phyloP scores from a whole-genome alignment of 1,140 invertebrate species.

The Dinothrombium tinctorium region DNA sequence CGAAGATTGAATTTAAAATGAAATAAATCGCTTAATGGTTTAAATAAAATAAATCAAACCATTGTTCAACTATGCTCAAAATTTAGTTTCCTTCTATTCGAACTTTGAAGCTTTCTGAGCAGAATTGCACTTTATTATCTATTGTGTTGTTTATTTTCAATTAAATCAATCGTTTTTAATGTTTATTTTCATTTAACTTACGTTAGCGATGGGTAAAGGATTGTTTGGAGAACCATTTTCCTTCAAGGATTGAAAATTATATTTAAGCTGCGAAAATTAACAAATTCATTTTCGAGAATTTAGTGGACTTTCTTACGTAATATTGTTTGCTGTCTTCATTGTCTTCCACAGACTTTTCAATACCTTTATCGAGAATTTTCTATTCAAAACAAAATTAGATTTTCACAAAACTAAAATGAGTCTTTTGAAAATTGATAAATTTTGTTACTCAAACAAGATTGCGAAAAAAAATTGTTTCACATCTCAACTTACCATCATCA shows the following conservation, averaged over 20 bases:
- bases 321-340: conserved; percentile 19
- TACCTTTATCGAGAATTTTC: conserved; percentile 22
- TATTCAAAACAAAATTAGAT: conserved; percentile 12
- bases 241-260: conserved; percentile 23
- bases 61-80: no score
- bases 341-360: conserved; percentile 16
- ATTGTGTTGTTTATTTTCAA: no score
- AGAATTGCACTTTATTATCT: no score
- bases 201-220: conserved; percentile 15
- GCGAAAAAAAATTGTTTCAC: no score
- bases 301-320: conserved; percentile 15
- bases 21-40: not conserved
- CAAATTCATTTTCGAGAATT: not conserved
- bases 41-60: not conserved
- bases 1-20: not conserved
- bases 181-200: no score
- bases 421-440: conserved; percentile 1
- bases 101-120: no score
- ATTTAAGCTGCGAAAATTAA: conserved; percentile 19
- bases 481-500: conserved; percentile 16
- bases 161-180: no score
- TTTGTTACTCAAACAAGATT: no score
- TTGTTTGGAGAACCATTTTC: not conserved
- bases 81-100: no score
- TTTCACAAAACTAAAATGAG: not conserved